phyloP scores from a whole-genome alignment of 1,140 invertebrate species.

The Rhyzopertha dominica region DNA sequence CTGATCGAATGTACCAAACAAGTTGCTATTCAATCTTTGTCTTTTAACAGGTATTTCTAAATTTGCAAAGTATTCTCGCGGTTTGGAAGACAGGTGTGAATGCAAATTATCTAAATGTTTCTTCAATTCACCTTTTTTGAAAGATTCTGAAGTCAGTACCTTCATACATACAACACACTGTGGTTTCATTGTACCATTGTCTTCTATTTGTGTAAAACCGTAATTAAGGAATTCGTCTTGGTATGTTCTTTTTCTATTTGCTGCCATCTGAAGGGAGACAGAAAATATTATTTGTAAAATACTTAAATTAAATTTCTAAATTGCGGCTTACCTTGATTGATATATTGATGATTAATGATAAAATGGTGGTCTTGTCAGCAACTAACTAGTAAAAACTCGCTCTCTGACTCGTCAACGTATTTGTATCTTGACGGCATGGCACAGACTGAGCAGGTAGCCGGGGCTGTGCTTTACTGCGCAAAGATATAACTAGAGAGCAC shows the following conservation, averaged over 20 bases:
- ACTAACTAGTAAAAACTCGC: not conserved
- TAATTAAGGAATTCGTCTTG: conserved; percentile 16
- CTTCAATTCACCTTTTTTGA: conserved; percentile 30
- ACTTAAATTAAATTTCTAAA: too few species aligned
- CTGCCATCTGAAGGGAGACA: too few species aligned
- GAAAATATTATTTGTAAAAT: conserved; percentile 6
- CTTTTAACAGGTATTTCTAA: conserved; percentile 24
- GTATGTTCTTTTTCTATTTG: conserved; percentile 15
- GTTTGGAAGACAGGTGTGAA: conserved; percentile 22
- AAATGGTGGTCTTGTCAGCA: not conserved
- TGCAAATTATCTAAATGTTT: conserved; percentile 26
- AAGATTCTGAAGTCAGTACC: conserved; percentile 29
- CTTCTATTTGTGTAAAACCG: conserved; percentile 24
- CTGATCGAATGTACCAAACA: conserved; percentile 26
- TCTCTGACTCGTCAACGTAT: not conserved
- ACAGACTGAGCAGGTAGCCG: conserved; percentile 8
- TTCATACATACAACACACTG: conserved; percentile 29
- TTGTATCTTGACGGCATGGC: conserved; percentile 2
- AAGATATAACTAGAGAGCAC: not conserved
- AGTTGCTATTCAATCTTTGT: conserved; percentile 25
- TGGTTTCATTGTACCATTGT: conserved; percentile 30
- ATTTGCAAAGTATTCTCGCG: conserved; percentile 25
- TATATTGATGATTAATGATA: too few species aligned
- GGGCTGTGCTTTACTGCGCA: not conserved
- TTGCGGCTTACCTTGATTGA: too few species aligned